Conservation (phyloP, 1,140 invertebrate species). For the Riptortus pedestris region DNA sequence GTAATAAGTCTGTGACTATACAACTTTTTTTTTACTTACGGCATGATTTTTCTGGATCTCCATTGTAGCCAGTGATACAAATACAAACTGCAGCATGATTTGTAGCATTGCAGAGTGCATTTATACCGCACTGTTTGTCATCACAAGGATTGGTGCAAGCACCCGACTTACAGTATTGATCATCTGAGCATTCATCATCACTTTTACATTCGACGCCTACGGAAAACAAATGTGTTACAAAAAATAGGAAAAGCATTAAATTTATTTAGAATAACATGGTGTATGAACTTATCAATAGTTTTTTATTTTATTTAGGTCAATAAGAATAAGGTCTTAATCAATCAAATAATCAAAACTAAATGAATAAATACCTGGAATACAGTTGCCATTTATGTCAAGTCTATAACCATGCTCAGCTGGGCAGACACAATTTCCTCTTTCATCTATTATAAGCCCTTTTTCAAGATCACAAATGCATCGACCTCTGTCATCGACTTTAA, state of each 20-base stretch:
- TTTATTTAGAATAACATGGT: too few relatives aligned
- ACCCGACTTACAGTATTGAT: conserved; percentile 61
- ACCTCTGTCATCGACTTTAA: conserved; percentile 60
- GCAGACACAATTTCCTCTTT: conserved; percentile 66
- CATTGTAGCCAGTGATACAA: conserved; percentile 57
- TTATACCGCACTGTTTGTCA: conserved; percentile 55
- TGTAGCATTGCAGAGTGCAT: conserved; percentile 67
- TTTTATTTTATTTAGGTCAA: too few relatives aligned
- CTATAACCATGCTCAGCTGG: conserved; percentile 57
- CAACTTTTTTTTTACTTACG: too few relatives aligned
- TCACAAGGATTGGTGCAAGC: conserved; percentile 68
- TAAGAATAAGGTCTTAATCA: too few relatives aligned
- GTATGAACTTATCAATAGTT: too few relatives aligned
- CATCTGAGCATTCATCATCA: conserved; percentile 66
- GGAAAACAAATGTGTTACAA: neutral
- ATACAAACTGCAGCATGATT: conserved; percentile 67
- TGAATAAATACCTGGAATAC: conserved; percentile 41
- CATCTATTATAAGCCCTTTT: conserved; percentile 61
- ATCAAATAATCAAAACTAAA: too few relatives aligned
- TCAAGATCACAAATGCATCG: conserved; percentile 68
- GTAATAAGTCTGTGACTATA: too few relatives aligned
- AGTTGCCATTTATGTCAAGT: conserved; percentile 53
- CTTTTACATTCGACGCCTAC: conserved; percentile 49
- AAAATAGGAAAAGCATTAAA: too few relatives aligned
- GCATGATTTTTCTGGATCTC: conserved; percentile 57